Percentiles rank a stretch among this genome's conserved stretches.
phyloP scores from a whole-genome alignment of 2,797 vertebrate genomes.

The Galaxias olidus region DNA sequence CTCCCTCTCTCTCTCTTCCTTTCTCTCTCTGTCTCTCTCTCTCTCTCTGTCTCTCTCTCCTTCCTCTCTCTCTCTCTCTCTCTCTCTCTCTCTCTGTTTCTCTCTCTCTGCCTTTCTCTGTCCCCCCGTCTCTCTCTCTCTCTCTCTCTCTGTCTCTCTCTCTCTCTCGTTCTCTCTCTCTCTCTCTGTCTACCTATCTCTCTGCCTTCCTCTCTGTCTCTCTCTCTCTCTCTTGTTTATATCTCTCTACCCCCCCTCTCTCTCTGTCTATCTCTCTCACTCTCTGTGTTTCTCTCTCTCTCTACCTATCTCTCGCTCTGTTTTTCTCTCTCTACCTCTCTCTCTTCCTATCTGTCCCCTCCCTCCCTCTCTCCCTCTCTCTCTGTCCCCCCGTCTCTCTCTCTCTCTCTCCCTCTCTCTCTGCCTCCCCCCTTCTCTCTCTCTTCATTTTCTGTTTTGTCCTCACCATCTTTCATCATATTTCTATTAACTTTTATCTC shows the following conservation, averaged over 20 bases:
- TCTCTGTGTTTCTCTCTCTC: constrained; percentile 4
- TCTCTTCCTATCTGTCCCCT: neutral
- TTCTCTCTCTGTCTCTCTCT: too few relatives aligned
- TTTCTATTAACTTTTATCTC: neutral
- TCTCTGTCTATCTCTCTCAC: constrained; percentile 1
- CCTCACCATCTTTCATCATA: neutral
- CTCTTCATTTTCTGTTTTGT: too few relatives aligned
- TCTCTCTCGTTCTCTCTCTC: neutral
- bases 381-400: neutral
- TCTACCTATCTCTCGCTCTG: neutral
- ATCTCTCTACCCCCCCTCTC: neutral
- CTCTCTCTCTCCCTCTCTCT: neutral
- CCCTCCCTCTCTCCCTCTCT: neutral
- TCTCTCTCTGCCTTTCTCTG: too few relatives aligned
- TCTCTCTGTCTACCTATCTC: too few relatives aligned
- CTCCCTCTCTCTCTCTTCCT: too few relatives aligned
- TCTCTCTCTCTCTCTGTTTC: neutral
- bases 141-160: neutral
- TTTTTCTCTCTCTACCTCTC: neutral
- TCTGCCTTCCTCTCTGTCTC: too few relatives aligned
- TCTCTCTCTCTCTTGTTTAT: neutral
- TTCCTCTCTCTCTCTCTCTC: too few relatives aligned
- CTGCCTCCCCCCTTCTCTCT: neutral
- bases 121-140: too few relatives aligned
- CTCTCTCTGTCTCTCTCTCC: too few relatives aligned